Conservation (phyloP, 2,797 vertebrate genomes). For the Sebastes dallii region DNA sequence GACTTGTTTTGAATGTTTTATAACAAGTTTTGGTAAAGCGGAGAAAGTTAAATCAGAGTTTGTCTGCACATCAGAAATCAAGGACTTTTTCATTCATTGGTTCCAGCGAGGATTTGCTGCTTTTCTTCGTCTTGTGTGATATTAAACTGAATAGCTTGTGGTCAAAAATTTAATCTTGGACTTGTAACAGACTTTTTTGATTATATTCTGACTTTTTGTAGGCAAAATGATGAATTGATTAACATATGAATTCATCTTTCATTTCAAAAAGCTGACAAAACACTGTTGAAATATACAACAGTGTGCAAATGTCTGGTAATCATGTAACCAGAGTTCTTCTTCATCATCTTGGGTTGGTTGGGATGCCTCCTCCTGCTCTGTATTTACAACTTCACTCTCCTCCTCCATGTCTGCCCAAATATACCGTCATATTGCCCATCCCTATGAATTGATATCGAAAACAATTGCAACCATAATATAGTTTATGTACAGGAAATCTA, state of each 20-base stretch:
- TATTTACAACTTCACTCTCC: background rate
- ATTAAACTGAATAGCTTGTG: background rate
- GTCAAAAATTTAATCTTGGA: background rate
- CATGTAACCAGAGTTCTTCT: too few species aligned
- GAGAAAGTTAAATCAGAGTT: background rate
- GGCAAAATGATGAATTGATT: too few species aligned
- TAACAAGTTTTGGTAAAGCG: background rate
- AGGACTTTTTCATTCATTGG: background rate
- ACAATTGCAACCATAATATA: background rate
- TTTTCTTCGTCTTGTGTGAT: background rate
- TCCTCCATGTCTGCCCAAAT: too few species aligned
- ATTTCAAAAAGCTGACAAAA: too few species aligned
- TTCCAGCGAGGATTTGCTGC: background rate
- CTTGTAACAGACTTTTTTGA: background rate
- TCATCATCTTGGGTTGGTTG: too few species aligned
- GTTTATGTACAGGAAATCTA: background rate
- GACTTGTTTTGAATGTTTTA: slow-evolving; percentile 14
- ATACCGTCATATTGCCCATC: too few species aligned
- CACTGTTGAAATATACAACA: too few species aligned
- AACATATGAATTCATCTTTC: too few species aligned
- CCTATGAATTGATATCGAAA: too few species aligned
- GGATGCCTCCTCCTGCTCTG: too few species aligned
- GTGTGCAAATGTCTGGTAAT: too few species aligned
- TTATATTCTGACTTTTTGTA: background rate
- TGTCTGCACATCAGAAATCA: background rate